Evolutionary conservation across 2,888 invertebrate genomes (phyloP).

Genomic region (Theodoxus fluviatilis): DNA sequence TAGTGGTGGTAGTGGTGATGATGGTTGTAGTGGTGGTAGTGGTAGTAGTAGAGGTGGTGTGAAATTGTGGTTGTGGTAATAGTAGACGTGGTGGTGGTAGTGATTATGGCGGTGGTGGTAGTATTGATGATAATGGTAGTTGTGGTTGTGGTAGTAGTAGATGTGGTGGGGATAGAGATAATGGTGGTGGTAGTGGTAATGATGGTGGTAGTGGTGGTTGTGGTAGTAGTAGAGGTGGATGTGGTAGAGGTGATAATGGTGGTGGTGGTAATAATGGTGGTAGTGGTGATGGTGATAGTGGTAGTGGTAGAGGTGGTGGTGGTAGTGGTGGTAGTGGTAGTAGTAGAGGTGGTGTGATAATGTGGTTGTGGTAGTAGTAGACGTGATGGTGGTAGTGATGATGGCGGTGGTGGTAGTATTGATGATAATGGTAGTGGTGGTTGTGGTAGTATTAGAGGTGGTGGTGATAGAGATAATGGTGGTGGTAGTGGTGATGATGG

Average conservation of each 20-base stretch:
- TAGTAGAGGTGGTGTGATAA: background rate
- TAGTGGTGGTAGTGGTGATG: too few relatives aligned
- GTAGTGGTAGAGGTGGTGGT: background rate
- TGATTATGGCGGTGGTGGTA: too few relatives aligned
- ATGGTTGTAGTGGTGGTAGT: too few relatives aligned
- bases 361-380: background rate
- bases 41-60: too few relatives aligned
- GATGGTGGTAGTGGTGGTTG: too few relatives aligned
- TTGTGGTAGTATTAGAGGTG: background rate
- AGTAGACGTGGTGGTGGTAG: too few relatives aligned
- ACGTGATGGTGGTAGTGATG: background rate
- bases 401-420: background rate
- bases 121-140: too few relatives aligned
- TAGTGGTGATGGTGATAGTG: background rate
- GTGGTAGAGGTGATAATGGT: background rate
- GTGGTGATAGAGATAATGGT: background rate
- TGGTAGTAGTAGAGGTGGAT: background rate
- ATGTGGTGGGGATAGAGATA: too few relatives aligned
- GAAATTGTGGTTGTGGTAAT: too few relatives aligned
- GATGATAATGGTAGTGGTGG: background rate
- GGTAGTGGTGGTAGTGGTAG: background rate
- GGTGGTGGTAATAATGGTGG: background rate
- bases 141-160: too few relatives aligned
- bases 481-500: background rate
- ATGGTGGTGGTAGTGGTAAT: too few relatives aligned